Percentiles rank a stretch among this genome's conserved stretches.
These are phyloP conservation scores for Paedocypris sp. DNA, from an alignment of 2,113 vertebrate genomes.

Conservation along the genomic window DNA sequence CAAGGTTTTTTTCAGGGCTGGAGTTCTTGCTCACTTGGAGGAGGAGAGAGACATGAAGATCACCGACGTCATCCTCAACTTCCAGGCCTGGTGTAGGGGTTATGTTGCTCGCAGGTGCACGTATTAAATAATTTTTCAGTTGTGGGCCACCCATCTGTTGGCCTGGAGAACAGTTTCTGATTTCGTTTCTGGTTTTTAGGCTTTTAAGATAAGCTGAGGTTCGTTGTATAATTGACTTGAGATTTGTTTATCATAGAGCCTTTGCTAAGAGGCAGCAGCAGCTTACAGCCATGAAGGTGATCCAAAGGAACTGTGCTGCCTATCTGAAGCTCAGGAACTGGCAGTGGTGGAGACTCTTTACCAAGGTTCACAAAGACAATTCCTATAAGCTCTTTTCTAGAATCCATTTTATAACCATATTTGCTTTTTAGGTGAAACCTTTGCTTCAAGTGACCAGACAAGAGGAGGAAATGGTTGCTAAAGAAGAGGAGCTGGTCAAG, in stretches of 20 bases:
- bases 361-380: conserved; percentile 82
- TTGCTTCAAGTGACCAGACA: conserved; percentile 76
- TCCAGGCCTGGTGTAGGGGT: conserved; percentile 80
- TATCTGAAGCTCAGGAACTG: conserved; percentile 95
- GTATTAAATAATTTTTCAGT: background rate
- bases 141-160: no score
- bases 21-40: conserved; percentile 79
- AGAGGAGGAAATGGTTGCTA: conserved; percentile 76
- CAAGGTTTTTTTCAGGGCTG: conserved; percentile 82
- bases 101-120: conserved; percentile 76
- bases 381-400: no score
- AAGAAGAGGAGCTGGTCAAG: conserved; percentile 72
- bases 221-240: no score
- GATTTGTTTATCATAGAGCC: background rate
- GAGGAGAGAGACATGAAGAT: conserved; percentile 82
- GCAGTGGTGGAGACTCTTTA: conserved; percentile 98
- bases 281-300: conserved; percentile 91
- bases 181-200: no score
- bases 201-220: no score
- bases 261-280: conserved; percentile 94
- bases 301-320: conserved; percentile 95
- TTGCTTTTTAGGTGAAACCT: conserved; percentile 67
- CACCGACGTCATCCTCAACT: conserved; percentile 78
- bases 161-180: background rate
- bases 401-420: background rate